Conservation (phyloP, 2,888 invertebrate genomes). For the Drosophila diplacantha region DNA sequence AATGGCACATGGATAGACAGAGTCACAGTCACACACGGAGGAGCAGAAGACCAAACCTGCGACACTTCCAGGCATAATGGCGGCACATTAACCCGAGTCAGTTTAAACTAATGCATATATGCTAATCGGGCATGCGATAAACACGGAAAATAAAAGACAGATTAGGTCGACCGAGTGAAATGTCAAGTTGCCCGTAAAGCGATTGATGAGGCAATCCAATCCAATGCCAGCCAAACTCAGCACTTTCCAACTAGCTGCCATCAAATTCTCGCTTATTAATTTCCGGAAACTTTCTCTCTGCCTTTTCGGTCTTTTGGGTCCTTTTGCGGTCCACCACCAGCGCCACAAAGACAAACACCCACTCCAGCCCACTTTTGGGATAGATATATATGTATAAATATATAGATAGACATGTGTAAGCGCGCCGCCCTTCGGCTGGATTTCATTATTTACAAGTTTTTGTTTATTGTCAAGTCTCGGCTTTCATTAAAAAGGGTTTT, state of each 20-base stretch:
- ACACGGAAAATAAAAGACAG: constrained; percentile 10
- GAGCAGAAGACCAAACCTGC: background rate
- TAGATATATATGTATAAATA: background rate
- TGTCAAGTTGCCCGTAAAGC: constrained; percentile 40
- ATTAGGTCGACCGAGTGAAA: constrained; percentile 23
- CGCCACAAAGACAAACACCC: constrained; percentile 26
- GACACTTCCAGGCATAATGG: constrained; percentile 49
- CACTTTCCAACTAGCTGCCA: constrained; percentile 27
- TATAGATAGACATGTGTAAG: constrained; percentile 17
- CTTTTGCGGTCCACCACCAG: constrained; percentile 52
- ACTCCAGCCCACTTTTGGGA: background rate
- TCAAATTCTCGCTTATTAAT: constrained; percentile 63
- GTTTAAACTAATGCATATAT: constrained; percentile 24
- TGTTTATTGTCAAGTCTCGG: constrained; percentile 67
- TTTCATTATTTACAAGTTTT: constrained; percentile 69
- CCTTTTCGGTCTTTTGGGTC: constrained; percentile 42
- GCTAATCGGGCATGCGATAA: constrained; percentile 28
- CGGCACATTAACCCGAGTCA: constrained; percentile 58
- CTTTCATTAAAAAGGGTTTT: constrained; percentile 67
- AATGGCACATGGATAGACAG: constrained; percentile 45
- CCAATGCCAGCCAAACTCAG: background rate
- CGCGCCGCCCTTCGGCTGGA: constrained; percentile 33
- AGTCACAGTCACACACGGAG: constrained; percentile 2
- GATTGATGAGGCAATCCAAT: constrained; percentile 34
- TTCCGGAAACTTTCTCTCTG: constrained; percentile 48